Evolutionary conservation across 2,888 invertebrate species (phyloP).

Genomic region (Prosapia bicincta): DNA sequence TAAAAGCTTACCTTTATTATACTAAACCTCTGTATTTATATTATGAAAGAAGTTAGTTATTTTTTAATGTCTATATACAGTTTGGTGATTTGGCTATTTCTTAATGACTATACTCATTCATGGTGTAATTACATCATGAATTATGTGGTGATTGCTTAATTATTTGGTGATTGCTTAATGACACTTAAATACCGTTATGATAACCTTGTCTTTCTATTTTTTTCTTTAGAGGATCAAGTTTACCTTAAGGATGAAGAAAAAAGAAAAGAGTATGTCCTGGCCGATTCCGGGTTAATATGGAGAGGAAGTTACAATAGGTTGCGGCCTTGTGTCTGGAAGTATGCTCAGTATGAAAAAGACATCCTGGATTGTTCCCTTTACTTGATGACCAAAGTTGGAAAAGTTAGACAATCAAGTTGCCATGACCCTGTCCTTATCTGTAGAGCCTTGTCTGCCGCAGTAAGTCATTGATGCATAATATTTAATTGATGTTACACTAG

Average conservation of each 20-base stretch:
- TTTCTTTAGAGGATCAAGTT: slow-evolving; percentile 55
- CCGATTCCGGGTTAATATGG: slow-evolving; percentile 88
- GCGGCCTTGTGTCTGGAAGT: slow-evolving; percentile 86
- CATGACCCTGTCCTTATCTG: slow-evolving; percentile 74
- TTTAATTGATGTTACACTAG: neutral
- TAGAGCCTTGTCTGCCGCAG: slow-evolving; percentile 81
- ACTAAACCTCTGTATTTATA: too few relatives aligned
- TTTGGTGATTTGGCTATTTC: too few relatives aligned
- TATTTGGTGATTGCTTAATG: too few relatives aligned
- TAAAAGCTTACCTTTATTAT: too few relatives aligned
- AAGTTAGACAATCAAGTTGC: slow-evolving; percentile 62
- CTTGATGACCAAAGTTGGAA: slow-evolving; percentile 68
- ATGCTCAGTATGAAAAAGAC: slow-evolving; percentile 82
- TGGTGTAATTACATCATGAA: too few relatives aligned
- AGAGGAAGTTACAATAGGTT: slow-evolving; percentile 82
- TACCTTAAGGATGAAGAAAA: slow-evolving; percentile 63
- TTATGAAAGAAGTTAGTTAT: too few relatives aligned
- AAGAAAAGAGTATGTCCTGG: slow-evolving; percentile 79
- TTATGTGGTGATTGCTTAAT: too few relatives aligned
- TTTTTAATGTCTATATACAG: too few relatives aligned
- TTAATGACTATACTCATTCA: too few relatives aligned
- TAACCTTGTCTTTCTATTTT: too few relatives aligned
- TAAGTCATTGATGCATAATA: slow-evolving; percentile 51
- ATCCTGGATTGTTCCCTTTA: slow-evolving; percentile 76
- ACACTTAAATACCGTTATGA: too few relatives aligned